Base-by-base conservation (phyloP, 2,888 invertebrate species). In the Drosophila yooni region DNA sequence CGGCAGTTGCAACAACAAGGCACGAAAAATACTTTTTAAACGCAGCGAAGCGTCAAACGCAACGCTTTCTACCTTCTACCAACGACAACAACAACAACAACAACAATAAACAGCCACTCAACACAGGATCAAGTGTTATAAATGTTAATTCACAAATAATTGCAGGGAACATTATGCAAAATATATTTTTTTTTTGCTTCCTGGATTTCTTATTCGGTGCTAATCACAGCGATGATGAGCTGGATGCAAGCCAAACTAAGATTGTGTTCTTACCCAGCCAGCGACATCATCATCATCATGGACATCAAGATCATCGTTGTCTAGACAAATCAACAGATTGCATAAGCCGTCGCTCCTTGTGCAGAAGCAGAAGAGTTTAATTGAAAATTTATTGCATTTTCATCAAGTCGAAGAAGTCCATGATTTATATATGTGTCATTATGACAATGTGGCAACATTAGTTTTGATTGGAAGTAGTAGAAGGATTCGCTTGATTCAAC, bases 91-190 rank as follows among this genome's bases (percentile, higher is more conserved):
- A 31, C 40, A 33, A 15, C 54, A 34, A 6, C 38, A 51, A 18
- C 38, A 36, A 29, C 46, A 56, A 40, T 43, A 31, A 52, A 46
- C 57, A 54, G 13, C 27, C 69, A 62, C 57, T 53, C 69, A 56
- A n/a, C 82, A 65, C 72, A 87, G 88, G 84, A 90, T 87, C 88
- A 90, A 89, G 88, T 89, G 86, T 90, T 90, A 90, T 90, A 89
- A 87, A 90, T 89, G 90, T 90, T 90, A 90, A 90, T 91, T 88
- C 90, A 78, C 75, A 91, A 90, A 90, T 90, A 90, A 90, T 90
- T 90, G 90, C 88, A 82, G 80, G 54, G 76, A 52, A 63, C 72
- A 70, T 73, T 79, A 70, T 79, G 73, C 75, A 76, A 79, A 67
- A 59, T 43, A 50, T 34, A 27, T 48, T 48, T 18, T 27, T 6